phyloP scores from a whole-genome alignment of 2,888 invertebrate species.

The Odontothrips loti region DNA sequence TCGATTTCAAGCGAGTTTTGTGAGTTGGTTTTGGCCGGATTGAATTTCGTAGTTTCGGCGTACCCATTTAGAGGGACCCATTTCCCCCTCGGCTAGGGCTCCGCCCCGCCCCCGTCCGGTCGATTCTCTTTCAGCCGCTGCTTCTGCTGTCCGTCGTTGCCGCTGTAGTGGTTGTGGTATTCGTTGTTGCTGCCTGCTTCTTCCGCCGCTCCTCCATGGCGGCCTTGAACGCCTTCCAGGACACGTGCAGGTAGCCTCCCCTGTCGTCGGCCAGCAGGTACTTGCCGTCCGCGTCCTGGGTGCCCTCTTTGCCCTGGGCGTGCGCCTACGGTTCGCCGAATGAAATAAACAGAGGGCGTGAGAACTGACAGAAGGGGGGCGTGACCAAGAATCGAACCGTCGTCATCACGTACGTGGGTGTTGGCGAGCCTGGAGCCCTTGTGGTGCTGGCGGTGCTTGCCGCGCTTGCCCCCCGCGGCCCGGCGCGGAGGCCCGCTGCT shows the following conservation, averaged over 20 bases:
- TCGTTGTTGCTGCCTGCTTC: not conserved
- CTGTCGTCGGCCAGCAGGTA: not conserved
- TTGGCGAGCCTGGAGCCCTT: not conserved
- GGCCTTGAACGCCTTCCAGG: conserved; percentile 12
- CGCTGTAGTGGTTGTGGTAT: not conserved
- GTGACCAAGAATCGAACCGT: too few species aligned
- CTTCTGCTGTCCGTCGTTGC: not conserved
- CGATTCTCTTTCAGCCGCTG: not conserved
- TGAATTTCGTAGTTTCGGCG: not conserved
- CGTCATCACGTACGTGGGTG: not conserved
- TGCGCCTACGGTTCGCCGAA: not conserved
- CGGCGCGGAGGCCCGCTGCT: not conserved
- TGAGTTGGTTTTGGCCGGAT: not conserved
- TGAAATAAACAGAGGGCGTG: not conserved
- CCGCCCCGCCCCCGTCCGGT: not conserved
- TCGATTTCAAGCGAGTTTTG: not conserved
- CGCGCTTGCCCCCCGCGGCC: not conserved
- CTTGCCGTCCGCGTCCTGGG: not conserved
- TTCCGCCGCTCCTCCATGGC: not conserved
- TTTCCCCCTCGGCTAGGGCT: not conserved
- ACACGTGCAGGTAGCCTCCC: not conserved
- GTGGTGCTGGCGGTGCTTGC: not conserved
- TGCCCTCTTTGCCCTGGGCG: not conserved
- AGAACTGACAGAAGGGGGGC: not conserved
- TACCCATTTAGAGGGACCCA: not conserved